Evolutionary conservation across 2,888 invertebrate genomes (phyloP).

Genomic region (Microctonus brassicae): DNA sequence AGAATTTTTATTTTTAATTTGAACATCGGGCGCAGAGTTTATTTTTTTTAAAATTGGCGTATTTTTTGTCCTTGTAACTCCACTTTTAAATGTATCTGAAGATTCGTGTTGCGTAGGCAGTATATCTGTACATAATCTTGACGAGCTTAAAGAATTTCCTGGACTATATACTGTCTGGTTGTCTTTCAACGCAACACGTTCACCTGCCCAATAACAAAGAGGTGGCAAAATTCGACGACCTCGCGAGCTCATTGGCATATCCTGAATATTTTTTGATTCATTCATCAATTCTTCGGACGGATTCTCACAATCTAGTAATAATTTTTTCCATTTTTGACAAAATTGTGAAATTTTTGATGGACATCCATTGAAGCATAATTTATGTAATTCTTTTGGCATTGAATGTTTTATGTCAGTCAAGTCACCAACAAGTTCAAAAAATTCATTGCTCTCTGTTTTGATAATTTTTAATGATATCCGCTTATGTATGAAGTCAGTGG

Average conservation of each 20-base stretch:
- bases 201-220: constrained; percentile 59
- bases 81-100: constrained; percentile 22
- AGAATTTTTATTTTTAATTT: background rate
- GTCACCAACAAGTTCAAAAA: constrained; percentile 55
- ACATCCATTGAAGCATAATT: constrained; percentile 57
- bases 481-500: constrained; percentile 50
- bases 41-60: background rate
- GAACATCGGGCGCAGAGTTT: background rate
- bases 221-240: constrained; percentile 57
- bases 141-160: constrained; percentile 45
- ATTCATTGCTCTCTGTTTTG: constrained; percentile 54
- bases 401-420: constrained; percentile 53
- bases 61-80: constrained; percentile 11
- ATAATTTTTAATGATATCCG: constrained; percentile 52
- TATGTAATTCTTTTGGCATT: constrained; percentile 54
- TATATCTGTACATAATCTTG: constrained; percentile 35
- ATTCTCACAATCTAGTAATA: constrained; percentile 17
- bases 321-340: constrained; percentile 45
- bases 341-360: constrained; percentile 57
- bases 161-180: constrained; percentile 50
- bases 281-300: constrained; percentile 11
- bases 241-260: constrained; percentile 52
- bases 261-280: constrained; percentile 38
- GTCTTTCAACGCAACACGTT: constrained; percentile 52
- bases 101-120: constrained; percentile 1